Conservation (phyloP, 2,888 invertebrate species). For the Hemithea aestivaria region DNA sequence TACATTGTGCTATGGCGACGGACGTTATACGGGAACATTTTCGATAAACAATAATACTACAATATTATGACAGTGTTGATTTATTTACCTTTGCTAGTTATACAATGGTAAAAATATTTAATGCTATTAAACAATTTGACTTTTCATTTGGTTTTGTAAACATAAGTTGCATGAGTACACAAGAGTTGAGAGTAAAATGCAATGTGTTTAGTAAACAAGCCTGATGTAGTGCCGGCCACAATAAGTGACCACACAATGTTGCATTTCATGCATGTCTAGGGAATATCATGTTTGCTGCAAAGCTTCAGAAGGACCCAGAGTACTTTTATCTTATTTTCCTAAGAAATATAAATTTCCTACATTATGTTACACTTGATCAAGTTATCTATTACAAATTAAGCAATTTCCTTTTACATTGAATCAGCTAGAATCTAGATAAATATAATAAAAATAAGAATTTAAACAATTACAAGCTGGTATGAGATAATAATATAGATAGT, state of each 20-base stretch:
- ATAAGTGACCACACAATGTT: no score
- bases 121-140: slow-evolving; percentile 76
- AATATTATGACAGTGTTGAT: slow-evolving; percentile 58
- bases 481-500: slow-evolving; percentile 32
- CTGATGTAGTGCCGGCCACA: slow-evolving; percentile 30
- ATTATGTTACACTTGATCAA: slow-evolving; percentile 72
- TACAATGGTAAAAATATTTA: slow-evolving; percentile 77
- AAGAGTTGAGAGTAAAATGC: slow-evolving; percentile 49
- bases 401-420: slow-evolving; percentile 42
- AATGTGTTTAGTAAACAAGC: slow-evolving; percentile 26
- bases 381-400: slow-evolving; percentile 50
- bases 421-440: slow-evolving; percentile 33
- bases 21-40: no score
- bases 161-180: slow-evolving; percentile 55
- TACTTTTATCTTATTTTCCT: slow-evolving; percentile 74
- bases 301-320: slow-evolving; percentile 63
- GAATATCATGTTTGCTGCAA: slow-evolving; percentile 51
- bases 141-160: slow-evolving; percentile 71
- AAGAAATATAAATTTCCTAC: slow-evolving; percentile 71
- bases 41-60: slow-evolving; percentile 15
- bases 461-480: slow-evolving; percentile 40
- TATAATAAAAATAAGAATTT: slow-evolving; percentile 44
- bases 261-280: slow-evolving; percentile 46
- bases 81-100: slow-evolving; percentile 77
- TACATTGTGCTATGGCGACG: no score